Conservation (phyloP, 2,113 vertebrate genomes). For the Uropsilus gracilis region DNA sequence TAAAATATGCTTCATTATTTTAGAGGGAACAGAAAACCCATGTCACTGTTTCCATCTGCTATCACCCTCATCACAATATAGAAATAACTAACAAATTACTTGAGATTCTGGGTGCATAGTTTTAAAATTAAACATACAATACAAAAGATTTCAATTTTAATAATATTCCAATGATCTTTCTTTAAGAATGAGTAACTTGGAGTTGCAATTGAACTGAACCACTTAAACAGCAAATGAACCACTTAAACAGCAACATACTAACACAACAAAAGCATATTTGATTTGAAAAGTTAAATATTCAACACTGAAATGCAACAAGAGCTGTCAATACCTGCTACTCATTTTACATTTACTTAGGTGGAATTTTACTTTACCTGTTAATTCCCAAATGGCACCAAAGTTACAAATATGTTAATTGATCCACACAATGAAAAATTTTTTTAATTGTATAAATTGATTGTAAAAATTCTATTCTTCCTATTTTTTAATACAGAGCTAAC, state of each 20-base stretch:
- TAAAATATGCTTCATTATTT: not conserved
- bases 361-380: not conserved
- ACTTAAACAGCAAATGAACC: too few species aligned
- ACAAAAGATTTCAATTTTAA: constrained; percentile 1
- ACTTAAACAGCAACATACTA: not conserved
- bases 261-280: not conserved
- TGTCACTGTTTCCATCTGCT: not conserved
- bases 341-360: not conserved
- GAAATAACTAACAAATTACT: not conserved
- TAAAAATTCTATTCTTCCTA: not conserved
- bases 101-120: not conserved
- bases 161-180: not conserved
- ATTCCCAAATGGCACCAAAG: not conserved
- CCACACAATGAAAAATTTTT: not conserved
- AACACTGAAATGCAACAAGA: constrained; percentile 3
- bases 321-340: not conserved
- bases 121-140: constrained; percentile 54
- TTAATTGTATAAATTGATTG: not conserved
- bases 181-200: not conserved
- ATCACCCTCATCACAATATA: not conserved
- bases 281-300: constrained; percentile 53
- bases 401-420: constrained; percentile 2
- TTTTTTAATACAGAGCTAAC: constrained; percentile 8
- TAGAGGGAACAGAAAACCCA: not conserved
- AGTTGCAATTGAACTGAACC: not conserved